These are phyloP conservation scores for Actinernus sp. DNA, from an alignment of 92 coral and sea anemone genomes.

Conservation along the genomic window DNA sequence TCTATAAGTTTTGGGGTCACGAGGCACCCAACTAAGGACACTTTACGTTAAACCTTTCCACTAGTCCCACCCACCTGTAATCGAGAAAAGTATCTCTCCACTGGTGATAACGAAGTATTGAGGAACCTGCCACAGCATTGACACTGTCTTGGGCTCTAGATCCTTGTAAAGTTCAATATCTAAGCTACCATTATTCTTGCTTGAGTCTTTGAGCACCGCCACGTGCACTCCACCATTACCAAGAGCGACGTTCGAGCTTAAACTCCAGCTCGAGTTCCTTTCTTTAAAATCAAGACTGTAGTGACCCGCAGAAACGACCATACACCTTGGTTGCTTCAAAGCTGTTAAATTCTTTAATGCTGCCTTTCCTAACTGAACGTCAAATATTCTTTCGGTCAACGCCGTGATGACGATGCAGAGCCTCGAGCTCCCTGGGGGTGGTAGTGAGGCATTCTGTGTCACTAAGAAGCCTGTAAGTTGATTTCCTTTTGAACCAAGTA, in stretches of 20 bases:
- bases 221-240: conserved; percentile 60
- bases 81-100: conserved; percentile 85
- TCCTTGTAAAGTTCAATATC: conserved; percentile 56
- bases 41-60: too few relatives aligned
- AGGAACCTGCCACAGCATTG: conserved; percentile 84
- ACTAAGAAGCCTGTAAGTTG: conserved; percentile 22
- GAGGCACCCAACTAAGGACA: neutral
- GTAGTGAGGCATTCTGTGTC: conserved; percentile 31
- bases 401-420: conserved; percentile 41
- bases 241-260: conserved; percentile 19
- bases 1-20: neutral
- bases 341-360: conserved; percentile 25
- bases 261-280: conserved; percentile 15
- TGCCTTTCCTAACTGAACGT: conserved; percentile 12
- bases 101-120: conserved; percentile 85
- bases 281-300: conserved; percentile 30
- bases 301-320: conserved; percentile 42
- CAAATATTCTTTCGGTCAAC: neutral
- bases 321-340: conserved; percentile 20
- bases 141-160: conserved; percentile 51
- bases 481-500: conserved; percentile 23
- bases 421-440: conserved; percentile 57
- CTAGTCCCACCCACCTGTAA: conserved; percentile 60
- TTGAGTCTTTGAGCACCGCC: conserved; percentile 39
- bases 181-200: conserved; percentile 3